Percentiles rank a stretch among this genome's conserved stretches.
These are phyloP conservation scores for Microplitis demolitor DNA, from an alignment of 1,140 invertebrate species.

Conservation along the genomic window DNA sequence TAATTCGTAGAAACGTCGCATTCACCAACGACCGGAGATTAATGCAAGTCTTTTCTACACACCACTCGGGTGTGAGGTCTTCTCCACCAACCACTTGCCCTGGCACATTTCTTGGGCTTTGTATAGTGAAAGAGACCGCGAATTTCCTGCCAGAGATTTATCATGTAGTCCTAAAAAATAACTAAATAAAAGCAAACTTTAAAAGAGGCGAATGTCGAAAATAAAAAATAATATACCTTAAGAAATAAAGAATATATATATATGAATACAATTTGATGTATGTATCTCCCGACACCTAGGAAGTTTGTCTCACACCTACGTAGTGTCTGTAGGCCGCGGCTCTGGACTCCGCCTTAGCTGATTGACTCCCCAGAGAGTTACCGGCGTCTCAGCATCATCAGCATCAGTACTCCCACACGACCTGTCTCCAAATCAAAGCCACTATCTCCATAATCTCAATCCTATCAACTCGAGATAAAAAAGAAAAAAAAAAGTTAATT, in stretches of 20 bases:
- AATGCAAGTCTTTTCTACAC: conserved; percentile 20
- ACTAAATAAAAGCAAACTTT: not conserved
- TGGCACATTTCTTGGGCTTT: not conserved
- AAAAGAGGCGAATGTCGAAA: not conserved
- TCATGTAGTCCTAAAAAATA: not conserved
- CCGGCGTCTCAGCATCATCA: not conserved
- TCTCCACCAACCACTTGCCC: not conserved
- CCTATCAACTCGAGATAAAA: too few relatives aligned
- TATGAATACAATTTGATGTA: not conserved
- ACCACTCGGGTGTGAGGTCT: conserved; percentile 3
- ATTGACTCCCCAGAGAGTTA: not conserved
- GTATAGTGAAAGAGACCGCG: not conserved
- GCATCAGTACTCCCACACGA: not conserved
- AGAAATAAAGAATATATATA: not conserved
- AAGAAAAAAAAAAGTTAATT: too few relatives aligned
- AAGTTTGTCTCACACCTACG: conserved; percentile 10
- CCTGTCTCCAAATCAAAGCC: not conserved
- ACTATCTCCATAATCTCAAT: not conserved
- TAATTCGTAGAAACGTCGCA: conserved; percentile 26
- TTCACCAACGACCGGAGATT: conserved; percentile 23
- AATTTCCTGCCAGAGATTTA: conserved; percentile 7
- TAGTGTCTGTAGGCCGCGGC: not conserved
- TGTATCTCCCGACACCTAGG: conserved; percentile 6
- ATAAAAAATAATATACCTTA: not conserved
- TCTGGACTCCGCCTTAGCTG: not conserved